Evolutionary conservation across 2,797 vertebrate species (phyloP), one percentile per base, ranked within the genome.

Genomic region (Notamacropus eugenii): DNA sequence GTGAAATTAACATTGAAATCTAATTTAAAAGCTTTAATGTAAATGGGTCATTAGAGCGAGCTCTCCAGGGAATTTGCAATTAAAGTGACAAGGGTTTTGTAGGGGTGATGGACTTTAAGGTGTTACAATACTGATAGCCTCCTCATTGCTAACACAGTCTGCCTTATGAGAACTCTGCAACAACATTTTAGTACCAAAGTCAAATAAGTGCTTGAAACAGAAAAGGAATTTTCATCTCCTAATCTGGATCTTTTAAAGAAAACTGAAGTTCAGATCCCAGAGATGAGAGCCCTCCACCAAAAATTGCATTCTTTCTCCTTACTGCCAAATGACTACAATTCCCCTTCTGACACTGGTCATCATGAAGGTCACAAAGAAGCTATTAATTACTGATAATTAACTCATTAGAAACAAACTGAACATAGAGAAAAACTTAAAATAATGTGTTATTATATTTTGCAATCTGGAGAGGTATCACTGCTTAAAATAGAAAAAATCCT

Each of bases 51-150:
- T 97, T 90, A 96, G 96, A 92, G 94, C 91, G 93, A 55, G n/a
- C 95, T 96, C 97, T 98, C 96, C 28, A 0, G 97, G 97, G 98
- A 97, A 97, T 97, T 97, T 97, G 97, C 98, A 98, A 98, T 98
- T 98, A 98, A 97, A 98, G 98, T 96, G 98, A 98, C 97, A 98
- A 98, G 98, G 95, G 94, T 97, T 98, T 97, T 96, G 96, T 95
- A 95, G 92, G 97, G 97, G 97, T 97, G 98, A 97, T 67, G 98
- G 98, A 97, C 97, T 97, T 97, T 96, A 97, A 98, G 98, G 97
- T 98, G 98, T 98, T 97, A 96, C 95, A 93, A 95, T 93, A 92
- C 97, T 93, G 95, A 97, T 96, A 97, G 91, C 93, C 59, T 50
- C 90, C 96, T 97, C 94, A 96, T 96, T 97, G 97, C 52, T 0